Percentiles rank a stretch among this genome's conserved stretches.
Evolutionary conservation across 2,888 invertebrate species (phyloP).

Genomic region (Megastigmus dorsalis): DNA sequence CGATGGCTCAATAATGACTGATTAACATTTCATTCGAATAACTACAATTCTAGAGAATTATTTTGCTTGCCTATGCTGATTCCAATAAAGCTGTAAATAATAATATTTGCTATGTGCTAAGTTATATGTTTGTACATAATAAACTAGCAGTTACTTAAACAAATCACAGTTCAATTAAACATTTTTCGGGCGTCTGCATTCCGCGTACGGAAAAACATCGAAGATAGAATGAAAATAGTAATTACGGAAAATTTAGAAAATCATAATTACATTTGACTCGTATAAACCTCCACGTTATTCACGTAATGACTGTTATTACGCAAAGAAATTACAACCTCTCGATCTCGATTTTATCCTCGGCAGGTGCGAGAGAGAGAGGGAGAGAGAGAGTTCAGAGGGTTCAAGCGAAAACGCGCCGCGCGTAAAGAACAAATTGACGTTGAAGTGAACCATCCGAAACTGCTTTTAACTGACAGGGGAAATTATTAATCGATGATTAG

Average conservation of each 20-base stretch:
- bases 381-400: constrained; percentile 41
- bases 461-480: constrained; percentile 30
- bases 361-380: constrained; percentile 30
- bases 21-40: no score
- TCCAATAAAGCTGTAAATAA: no score
- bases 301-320: constrained; percentile 48
- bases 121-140: no score
- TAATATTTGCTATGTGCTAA: no score
- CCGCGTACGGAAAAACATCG: no score
- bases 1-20: no score
- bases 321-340: constrained; percentile 45
- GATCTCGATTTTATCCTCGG: constrained; percentile 45
- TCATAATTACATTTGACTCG: constrained; percentile 23
- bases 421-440: constrained; percentile 25
- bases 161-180: no score
- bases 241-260: constrained; percentile 28
- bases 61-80: no score
- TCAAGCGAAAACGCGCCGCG: constrained; percentile 18
- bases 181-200: no score
- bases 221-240: constrained; percentile 1
- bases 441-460: constrained; percentile 30
- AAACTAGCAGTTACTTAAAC: no score
- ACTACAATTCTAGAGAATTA: no score
- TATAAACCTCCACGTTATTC: constrained; percentile 29
- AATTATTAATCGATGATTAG: constrained; percentile 40